Percentiles rank a stretch among this genome's conserved stretches.
These are phyloP conservation scores for Enoplosus armatus DNA, from an alignment of 2,797 vertebrate species.

Conservation along the genomic window DNA sequence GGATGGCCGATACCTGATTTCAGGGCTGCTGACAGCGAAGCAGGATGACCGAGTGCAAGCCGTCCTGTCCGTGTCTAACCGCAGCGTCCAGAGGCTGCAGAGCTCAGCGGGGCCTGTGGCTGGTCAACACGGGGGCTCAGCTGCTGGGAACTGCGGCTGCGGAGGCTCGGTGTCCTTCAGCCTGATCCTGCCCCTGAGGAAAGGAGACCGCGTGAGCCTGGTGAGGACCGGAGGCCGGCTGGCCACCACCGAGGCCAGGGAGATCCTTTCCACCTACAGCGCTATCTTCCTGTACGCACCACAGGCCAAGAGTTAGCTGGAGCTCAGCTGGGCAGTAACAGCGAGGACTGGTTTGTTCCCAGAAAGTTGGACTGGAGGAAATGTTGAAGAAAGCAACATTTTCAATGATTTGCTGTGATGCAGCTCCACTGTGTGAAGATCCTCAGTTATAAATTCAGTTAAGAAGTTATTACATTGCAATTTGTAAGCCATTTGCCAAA, in stretches of 20 bases:
- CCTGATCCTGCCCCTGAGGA: slow-evolving; percentile 90
- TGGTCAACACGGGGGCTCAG: slow-evolving; percentile 68
- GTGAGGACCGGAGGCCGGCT: slow-evolving; percentile 91
- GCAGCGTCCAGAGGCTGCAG: slow-evolving; percentile 92
- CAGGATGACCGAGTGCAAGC: slow-evolving; percentile 89
- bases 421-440: slow-evolving; percentile 49
- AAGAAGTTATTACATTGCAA: slow-evolving; percentile 30
- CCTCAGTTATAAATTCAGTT: slow-evolving; percentile 44
- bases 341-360: slow-evolving; percentile 49
- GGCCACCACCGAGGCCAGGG: slow-evolving; percentile 90
- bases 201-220: slow-evolving; percentile 90
- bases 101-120: slow-evolving; percentile 77
- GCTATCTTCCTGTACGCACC: slow-evolving; percentile 92
- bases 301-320: slow-evolving; percentile 86
- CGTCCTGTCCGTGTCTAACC: slow-evolving; percentile 92
- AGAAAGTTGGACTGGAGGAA: slow-evolving; percentile 56
- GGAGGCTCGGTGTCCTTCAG: slow-evolving; percentile 92
- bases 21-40: slow-evolving; percentile 90
- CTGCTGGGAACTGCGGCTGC: slow-evolving; percentile 80
- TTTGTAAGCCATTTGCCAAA: slow-evolving; percentile 51
- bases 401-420: slow-evolving; percentile 49
- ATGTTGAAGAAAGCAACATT: slow-evolving; percentile 28
- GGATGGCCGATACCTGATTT: slow-evolving; percentile 93
- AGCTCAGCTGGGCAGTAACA: slow-evolving; percentile 14
- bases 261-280: slow-evolving; percentile 95